Base-by-base conservation (phyloP, 2,888 invertebrate species). In the Melipona beecheii region DNA sequence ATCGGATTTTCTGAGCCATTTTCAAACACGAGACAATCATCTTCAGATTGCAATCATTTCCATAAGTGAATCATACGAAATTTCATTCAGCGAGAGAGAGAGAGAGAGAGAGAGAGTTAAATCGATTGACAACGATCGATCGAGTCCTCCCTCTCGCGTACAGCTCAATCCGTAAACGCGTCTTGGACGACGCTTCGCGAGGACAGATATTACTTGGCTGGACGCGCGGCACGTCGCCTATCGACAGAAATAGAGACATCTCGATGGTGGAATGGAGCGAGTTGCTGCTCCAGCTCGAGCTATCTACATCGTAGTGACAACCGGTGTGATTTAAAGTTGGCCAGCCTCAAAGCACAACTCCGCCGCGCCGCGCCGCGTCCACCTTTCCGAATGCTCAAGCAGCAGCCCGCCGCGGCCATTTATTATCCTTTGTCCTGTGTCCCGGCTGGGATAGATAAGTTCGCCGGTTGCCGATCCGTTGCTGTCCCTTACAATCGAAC, bases 361-460 rank as follows among this genome's bases (percentile, higher is more conserved):
- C 75, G 13, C 21, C 75, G 21, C 54, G 13, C 21, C 75, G 21
- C 54, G 15, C 62, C 50, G 52, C 74, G 81, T 77, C 81, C 84
- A 81, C 85, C 86, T 82, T 85, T 88, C 82, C 81, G 81, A 87
- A 84, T 84, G 75, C 81, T 86, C 86, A 74, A 75, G 85, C 78
- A 88, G 81, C 80, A 88, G 83, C 80, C 54, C 66, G 80, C 52
- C 78, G 54, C 49, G 65, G 76, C 85, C 88, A 89, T 89, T 90
- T 89, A 90, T 89, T 89, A 89, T 89, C 87, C 88, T 90, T 89
- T 90, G 90, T 89, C 90, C 89, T 36, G 85, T 69, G 76, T 70
- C 70, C 81, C 36, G 74, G 56, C 62, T 83, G 74, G 80, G 83
- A 84, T 86, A 84, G 88, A 89, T 90, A 90, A 90, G 84, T 86